These are phyloP conservation scores for Sesamia nonagrioides DNA, from an alignment of 1,140 invertebrate species.

Conservation along the genomic window DNA sequence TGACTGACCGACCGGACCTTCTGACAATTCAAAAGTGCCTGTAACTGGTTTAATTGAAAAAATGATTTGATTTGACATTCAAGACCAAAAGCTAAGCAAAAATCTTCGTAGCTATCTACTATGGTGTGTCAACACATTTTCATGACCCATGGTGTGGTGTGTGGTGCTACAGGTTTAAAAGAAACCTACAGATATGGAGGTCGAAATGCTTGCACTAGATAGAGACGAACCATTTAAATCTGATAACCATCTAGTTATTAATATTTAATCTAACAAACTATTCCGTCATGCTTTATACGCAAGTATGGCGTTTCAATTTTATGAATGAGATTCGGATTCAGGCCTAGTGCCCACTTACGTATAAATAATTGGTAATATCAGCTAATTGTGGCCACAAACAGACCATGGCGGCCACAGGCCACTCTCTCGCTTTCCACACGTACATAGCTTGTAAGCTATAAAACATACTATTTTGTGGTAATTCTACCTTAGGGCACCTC, in stretches of 20 bases:
- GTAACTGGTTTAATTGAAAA: no score
- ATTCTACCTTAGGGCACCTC: slow-evolving; percentile 21
- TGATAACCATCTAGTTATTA: slow-evolving; percentile 14
- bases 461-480: slow-evolving; percentile 30
- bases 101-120: no score
- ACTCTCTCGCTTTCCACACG: slow-evolving; percentile 39
- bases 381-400: slow-evolving; percentile 40
- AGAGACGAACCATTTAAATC: background rate
- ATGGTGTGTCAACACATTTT: no score
- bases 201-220: background rate
- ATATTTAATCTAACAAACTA: slow-evolving; percentile 22
- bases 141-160: no score
- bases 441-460: background rate
- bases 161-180: no score
- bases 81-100: no score
- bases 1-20: no score
- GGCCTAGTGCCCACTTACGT: slow-evolving; percentile 18
- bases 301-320: slow-evolving; percentile 35
- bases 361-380: slow-evolving; percentile 38
- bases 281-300: slow-evolving; percentile 18
- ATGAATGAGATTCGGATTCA: slow-evolving; percentile 4
- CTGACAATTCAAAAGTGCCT: no score
- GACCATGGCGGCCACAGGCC: slow-evolving; percentile 33
- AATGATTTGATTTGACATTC: no score
- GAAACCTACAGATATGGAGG: background rate